phyloP scores from a whole-genome alignment of 37 sponge, comb jelly and placozoan species.

The Crambe crambe region DNA sequence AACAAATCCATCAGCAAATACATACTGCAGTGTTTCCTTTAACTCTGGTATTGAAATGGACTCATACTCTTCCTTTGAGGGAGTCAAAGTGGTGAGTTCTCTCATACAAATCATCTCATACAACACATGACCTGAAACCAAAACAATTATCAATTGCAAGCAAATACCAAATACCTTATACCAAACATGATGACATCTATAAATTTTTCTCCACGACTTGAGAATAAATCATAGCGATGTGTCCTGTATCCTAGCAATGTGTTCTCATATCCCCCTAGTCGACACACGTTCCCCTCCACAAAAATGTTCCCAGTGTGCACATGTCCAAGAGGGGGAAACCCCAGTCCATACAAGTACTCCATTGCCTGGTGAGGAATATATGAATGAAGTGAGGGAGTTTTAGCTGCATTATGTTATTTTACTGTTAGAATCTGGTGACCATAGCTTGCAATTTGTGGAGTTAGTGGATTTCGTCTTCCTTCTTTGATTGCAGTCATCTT shows the following conservation, averaged over 20 bases:
- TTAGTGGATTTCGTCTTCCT: too few species aligned
- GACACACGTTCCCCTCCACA: conserved; percentile 33
- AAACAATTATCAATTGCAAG: too few species aligned
- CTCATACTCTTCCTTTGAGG: not conserved
- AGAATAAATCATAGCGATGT: conserved; percentile 1
- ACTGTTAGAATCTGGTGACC: not conserved
- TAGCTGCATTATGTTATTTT: not conserved
- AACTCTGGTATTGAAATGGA: not conserved
- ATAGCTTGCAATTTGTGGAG: not conserved
- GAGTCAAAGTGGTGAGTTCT: not conserved
- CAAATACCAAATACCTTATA: not conserved
- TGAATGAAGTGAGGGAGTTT: not conserved
- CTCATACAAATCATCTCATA: not conserved
- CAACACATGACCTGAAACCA: not conserved
- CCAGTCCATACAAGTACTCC: conserved; percentile 33
- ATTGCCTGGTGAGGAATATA: conserved; percentile 30
- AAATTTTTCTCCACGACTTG: too few species aligned
- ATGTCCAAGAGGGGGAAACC: conserved; percentile 53
- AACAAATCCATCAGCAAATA: not conserved
- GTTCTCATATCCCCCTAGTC: conserved; percentile 56
- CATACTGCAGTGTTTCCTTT: not conserved
- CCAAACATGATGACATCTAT: conserved; percentile 59
- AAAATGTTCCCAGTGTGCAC: conserved; percentile 66
- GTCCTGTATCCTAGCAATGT: conserved; percentile 57
- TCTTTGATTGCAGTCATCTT: not conserved